A percentile compares a stretch with the other conserved stretches of the same genome.
Evolutionary conservation across 1,140 invertebrate genomes (phyloP).

Genomic region (Hyposmocoma kahamanoa): DNA sequence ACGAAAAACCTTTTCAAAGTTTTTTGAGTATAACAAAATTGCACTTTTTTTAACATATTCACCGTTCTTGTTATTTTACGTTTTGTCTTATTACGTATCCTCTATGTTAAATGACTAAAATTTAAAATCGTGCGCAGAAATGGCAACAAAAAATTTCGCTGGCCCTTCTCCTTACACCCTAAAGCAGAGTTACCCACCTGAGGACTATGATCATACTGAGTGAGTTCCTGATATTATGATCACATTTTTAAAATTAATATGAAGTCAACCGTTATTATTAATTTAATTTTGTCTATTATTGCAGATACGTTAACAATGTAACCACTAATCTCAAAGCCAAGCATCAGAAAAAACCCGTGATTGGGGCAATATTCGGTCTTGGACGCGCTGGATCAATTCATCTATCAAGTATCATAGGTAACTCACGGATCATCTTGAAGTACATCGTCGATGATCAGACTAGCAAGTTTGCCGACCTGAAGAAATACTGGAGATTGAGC

Average conservation of each 20-base stretch:
- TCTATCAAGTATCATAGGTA: conserved; percentile 72
- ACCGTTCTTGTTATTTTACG: too few relatives aligned
- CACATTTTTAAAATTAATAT: background rate
- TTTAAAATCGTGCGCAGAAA: too few relatives aligned
- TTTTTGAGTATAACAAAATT: too few relatives aligned
- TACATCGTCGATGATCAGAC: conserved; percentile 77
- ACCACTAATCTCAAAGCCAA: conserved; percentile 19
- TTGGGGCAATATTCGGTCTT: conserved; percentile 75
- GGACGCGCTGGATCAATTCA: conserved; percentile 79
- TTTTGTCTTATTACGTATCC: too few relatives aligned
- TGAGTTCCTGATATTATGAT: conserved; percentile 16
- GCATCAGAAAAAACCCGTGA: conserved; percentile 22
- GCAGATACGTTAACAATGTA: conserved; percentile 28
- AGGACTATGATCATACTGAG: conserved; percentile 33
- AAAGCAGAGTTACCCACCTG: conserved; percentile 22
- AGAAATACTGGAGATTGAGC: conserved; percentile 69
- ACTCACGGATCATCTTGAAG: conserved; percentile 72
- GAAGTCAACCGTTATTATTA: background rate
- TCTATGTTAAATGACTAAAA: too few relatives aligned
- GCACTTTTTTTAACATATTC: too few relatives aligned
- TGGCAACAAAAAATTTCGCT: conserved; percentile 40
- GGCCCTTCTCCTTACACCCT: conserved; percentile 37
- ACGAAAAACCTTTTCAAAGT: too few relatives aligned
- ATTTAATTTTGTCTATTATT: background rate
- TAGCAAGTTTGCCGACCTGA: conserved; percentile 64